Base-by-base conservation (phyloP, 92 coral and sea anemone species). In the Zoanthus solanderi region DNA sequence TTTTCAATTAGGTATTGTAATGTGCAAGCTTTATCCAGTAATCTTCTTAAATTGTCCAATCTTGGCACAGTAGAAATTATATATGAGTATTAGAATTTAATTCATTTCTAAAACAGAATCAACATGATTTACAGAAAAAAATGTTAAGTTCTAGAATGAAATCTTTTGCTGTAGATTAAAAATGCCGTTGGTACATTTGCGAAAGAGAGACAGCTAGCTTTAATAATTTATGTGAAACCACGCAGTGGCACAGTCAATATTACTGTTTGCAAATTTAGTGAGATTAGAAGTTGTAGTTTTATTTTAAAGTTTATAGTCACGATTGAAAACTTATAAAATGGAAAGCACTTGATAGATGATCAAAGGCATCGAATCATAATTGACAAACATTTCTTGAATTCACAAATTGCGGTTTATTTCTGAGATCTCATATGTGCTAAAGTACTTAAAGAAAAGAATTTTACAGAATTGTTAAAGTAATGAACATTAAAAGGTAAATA, bases 181-280 rank as follows among this genome's bases (percentile, higher is more conserved):
- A 61, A 23, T 63, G 28, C 23, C 17, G 28, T 23, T 63, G 8
- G 56, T 50, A 30, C 28, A 17, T 63, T 63, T 63, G 29, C 69
- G 69, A 63, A 63, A 63, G 69, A 63, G 69, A 30, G 69, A 63
- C 69, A 63, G 69, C 31, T 16, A 63, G 23, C 69, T 63, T 63
- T 63, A 63, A 63, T 63, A 16, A 63, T 63, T 17, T 63, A 63
- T 18, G n/a, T 14, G 23, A 63, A 63, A 63, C 31, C 69, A 63
- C 10, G 6, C 69, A 63, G 9, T 63, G 29, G 6, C 8, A 17
- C 23, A 4, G 28, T 63, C 29, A 63, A 17, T 7, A 63, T 16
- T 63, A 17, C 10, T 50, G 30, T 18, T n/a, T 63, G 8, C 31
- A 6, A n/a, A n/a, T 18, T 63, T 23, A 17, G 69, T 63, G 32